Base-by-base conservation (phyloP, 2,888 invertebrate genomes). In the Hyposoter didymator region DNA sequence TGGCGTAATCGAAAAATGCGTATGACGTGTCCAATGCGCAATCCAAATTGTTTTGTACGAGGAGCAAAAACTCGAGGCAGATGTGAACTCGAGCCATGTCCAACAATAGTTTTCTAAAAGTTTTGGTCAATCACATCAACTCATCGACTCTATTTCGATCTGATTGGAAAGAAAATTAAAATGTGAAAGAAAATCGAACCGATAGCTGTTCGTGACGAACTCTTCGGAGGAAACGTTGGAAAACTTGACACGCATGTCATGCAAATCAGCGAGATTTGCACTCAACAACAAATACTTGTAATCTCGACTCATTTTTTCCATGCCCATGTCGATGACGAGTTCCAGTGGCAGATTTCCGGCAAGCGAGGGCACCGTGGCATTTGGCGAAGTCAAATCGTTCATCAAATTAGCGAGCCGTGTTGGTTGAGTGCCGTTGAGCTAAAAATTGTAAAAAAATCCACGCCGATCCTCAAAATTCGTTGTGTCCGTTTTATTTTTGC, bases 221-320 rank as follows among this genome's bases (percentile, higher is more conserved):
- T 89, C 87, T 69, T 85, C 90, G n/a, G 82, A 76, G 3, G 88
- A 86, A 12, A 88, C 43, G 52, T 87, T 87, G 4, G 55, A 35
- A 8, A 92, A 82, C 84, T 88, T 90, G 74, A 89, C 76, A 70
- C 87, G 87, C n/a, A 91, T 80, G 52, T 91, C 89, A 19, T 88
- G 81, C 3, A 88, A 28, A 39, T 91, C 88, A 32, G 87, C 74
- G 28, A 93, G 85, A 85, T 89, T 89, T 22, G 90, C 85, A 74
- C 88, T 89, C 45, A 88, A 74, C 39, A 93, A 84, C 69, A 93
- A 85, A 19, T 91, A 90, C 39, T 84, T 87, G 35, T 92, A 93
- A 84, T 93, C 92, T 59, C 89, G 89, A 14, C 76, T 88, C 52
- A 93, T 86, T 86, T 93, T 93, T 72, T 92, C 89, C 39, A 93